A percentile compares a stretch with the other conserved stretches of the same genome.
Conservation (phyloP, 2,113 vertebrate species). For the Thermophis baileyi region DNA sequence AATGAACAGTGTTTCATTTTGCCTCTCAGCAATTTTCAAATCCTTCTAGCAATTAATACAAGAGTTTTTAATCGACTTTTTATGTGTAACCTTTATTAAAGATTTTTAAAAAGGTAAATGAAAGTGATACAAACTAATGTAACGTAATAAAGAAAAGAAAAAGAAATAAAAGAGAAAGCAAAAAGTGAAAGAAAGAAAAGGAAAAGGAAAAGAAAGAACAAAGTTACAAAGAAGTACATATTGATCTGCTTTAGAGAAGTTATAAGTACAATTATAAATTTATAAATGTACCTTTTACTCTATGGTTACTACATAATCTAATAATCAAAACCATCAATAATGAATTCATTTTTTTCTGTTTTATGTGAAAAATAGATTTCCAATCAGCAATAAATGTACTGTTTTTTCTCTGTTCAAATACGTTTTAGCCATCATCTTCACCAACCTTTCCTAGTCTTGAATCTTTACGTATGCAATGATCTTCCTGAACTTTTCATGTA, state of each 20-base stretch:
- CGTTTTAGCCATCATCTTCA: background rate
- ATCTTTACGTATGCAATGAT: background rate
- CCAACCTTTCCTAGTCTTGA: background rate
- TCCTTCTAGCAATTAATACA: conserved; percentile 56
- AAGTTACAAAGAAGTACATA: background rate
- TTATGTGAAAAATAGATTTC: background rate
- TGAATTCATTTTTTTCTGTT: background rate
- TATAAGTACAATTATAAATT: background rate
- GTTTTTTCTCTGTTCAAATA: background rate
- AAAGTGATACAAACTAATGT: background rate
- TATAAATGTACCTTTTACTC: background rate
- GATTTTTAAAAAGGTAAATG: background rate
- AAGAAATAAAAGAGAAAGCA: background rate
- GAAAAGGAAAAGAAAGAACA: background rate
- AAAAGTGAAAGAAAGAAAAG: background rate
- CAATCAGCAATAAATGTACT: background rate
- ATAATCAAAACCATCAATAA: background rate
- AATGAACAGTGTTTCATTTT: conserved; percentile 58
- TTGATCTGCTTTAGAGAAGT: background rate
- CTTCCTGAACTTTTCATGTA: background rate
- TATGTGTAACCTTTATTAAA: background rate
- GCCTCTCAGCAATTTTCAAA: conserved; percentile 42
- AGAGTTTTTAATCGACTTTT: conserved; percentile 37
- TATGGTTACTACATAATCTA: background rate
- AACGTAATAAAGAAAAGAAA: background rate